These are phyloP conservation scores for Chaetops frenatus DNA, from an alignment of 2,113 vertebrate species.

Conservation along the genomic window DNA sequence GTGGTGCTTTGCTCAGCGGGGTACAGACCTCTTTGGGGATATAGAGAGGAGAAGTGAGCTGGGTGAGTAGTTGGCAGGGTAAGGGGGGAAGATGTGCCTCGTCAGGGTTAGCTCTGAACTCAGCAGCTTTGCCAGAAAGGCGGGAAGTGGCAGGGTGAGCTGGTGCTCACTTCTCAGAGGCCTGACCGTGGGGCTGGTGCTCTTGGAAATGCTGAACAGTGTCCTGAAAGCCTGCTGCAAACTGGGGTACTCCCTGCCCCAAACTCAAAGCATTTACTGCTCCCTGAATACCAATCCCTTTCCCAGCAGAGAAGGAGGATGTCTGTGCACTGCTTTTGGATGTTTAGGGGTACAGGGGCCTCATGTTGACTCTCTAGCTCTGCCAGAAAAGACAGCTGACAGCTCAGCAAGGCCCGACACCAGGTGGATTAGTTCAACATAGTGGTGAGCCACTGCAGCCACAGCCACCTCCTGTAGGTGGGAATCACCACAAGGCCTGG, in stretches of 20 bases:
- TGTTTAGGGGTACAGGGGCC: neutral
- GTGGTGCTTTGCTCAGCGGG: neutral
- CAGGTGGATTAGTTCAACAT: accelerated
- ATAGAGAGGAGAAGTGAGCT: neutral
- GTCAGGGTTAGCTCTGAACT: neutral
- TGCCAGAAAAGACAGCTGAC: neutral
- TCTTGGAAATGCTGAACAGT: neutral
- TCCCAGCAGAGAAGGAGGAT: neutral
- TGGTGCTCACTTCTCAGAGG: neutral
- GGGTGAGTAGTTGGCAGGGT: accelerated
- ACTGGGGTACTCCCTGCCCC: neutral
- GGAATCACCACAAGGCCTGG: neutral
- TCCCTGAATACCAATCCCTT: accelerated
- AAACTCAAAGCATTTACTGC: neutral
- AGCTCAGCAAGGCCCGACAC: neutral
- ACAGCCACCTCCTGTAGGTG: neutral
- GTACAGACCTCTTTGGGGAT: neutral
- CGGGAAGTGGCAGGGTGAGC: neutral
- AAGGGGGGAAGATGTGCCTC: neutral
- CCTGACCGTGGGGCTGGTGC: neutral
- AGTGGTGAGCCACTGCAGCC: neutral
- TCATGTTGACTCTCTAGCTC: neutral
- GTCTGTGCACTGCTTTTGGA: neutral
- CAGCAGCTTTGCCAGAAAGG: neutral
- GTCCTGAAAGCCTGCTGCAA: neutral